These are phyloP conservation scores for Periophthalmus modestus DNA, from an alignment of 2,113 vertebrate genomes.

Conservation along the genomic window DNA sequence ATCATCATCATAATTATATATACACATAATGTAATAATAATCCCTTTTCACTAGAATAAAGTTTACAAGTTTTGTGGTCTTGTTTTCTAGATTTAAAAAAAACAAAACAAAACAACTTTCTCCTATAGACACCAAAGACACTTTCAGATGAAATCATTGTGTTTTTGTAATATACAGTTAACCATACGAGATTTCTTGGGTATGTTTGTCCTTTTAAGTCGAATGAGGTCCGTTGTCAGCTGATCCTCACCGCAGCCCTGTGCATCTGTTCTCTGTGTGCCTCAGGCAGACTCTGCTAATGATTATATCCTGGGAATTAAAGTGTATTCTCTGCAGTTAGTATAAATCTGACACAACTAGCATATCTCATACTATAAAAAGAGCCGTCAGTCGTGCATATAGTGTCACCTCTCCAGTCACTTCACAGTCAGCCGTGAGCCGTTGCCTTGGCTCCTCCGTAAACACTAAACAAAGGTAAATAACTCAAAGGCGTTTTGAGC, in stretches of 20 bases:
- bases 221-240: slow-evolving; percentile 8
- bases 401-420: background rate
- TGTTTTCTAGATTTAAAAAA: no score
- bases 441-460: background rate
- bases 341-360: slow-evolving; percentile 34
- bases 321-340: background rate
- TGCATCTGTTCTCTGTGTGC: slow-evolving; percentile 4
- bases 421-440: background rate
- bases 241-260: slow-evolving; percentile 29
- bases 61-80: background rate
- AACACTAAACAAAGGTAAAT: slow-evolving; percentile 31
- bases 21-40: background rate
- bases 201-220: background rate
- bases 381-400: background rate
- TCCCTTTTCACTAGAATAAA: background rate
- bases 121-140: no score
- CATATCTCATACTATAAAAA: slow-evolving; percentile 15
- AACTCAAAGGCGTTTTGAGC: slow-evolving; percentile 14
- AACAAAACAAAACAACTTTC: no score
- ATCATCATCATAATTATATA: no score
- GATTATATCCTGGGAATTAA: slow-evolving; percentile 41
- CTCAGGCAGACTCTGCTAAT: slow-evolving; percentile 27
- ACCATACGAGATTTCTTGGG: background rate
- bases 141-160: background rate
- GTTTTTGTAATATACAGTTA: background rate